These are phyloP conservation scores for Plebejus argus DNA, from an alignment of 2,888 invertebrate genomes.

Conservation along the genomic window DNA sequence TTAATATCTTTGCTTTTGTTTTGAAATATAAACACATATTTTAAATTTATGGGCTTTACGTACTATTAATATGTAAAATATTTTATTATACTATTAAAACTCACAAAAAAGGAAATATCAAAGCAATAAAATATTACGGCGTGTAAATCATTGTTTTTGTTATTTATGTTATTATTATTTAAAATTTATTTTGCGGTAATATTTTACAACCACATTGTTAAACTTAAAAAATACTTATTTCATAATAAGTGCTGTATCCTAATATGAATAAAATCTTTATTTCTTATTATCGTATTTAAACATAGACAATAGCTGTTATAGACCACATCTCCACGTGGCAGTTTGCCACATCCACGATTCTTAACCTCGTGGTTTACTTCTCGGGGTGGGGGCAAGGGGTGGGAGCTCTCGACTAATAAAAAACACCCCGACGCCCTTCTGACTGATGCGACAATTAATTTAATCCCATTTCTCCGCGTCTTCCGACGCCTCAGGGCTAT, in stretches of 20 bases:
- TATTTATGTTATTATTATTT: conserved; percentile 13
- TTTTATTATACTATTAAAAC: conserved; percentile 15
- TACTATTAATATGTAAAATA: conserved; percentile 1
- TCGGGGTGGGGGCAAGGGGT: conserved; percentile 46
- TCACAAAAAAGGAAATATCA: conserved; percentile 15
- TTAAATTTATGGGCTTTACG: neutral
- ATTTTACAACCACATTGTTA: neutral
- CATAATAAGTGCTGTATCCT: neutral
- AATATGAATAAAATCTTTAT: neutral
- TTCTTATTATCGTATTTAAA: neutral
- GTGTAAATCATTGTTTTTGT: conserved; percentile 12
- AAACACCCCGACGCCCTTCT: conserved; percentile 80
- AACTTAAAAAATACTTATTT: neutral
- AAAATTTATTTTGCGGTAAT: neutral
- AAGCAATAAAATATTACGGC: conserved; percentile 12
- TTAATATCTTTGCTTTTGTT: conserved; percentile 10
- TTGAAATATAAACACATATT: conserved; percentile 12
- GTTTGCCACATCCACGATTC: conserved; percentile 49
- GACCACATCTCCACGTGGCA: neutral
- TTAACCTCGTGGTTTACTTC: conserved; percentile 70
- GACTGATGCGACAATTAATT: conserved; percentile 82
- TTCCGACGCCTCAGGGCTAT: conserved; percentile 69
- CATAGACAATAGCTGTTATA: no score
- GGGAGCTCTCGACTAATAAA: conserved; percentile 77
- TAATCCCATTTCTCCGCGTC: conserved; percentile 81